phyloP scores from a whole-genome alignment of 2,888 invertebrate genomes.

The Hemistola chrysoprasaria region DNA sequence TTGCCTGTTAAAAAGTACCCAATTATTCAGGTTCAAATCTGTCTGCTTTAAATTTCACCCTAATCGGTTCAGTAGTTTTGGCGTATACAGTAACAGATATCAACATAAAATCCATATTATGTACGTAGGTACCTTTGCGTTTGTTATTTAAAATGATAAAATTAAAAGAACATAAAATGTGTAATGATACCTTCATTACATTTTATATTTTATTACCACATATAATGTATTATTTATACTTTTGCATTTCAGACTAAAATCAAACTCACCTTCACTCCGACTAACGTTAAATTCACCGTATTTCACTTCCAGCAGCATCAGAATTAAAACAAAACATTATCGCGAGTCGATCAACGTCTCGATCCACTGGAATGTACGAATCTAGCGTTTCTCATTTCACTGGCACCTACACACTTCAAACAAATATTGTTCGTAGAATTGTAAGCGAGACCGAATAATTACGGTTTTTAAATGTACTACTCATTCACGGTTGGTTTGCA shows the following conservation, averaged over 20 bases:
- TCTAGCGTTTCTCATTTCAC: slow-evolving; percentile 36
- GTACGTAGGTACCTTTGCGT: no score
- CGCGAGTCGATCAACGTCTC: slow-evolving; percentile 54
- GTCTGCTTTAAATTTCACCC: no score
- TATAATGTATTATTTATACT: no score
- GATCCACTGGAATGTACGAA: slow-evolving; percentile 54
- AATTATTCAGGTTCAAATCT: no score
- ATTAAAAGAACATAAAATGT: no score
- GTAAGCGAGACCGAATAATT: slow-evolving; percentile 38
- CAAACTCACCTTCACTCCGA: slow-evolving; percentile 23
- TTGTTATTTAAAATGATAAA: no score
- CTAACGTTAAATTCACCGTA: slow-evolving; percentile 36
- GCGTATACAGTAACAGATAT: no score
- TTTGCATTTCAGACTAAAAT: slow-evolving; percentile 5
- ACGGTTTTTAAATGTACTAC: slow-evolving; percentile 43
- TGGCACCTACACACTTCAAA: slow-evolving; percentile 25
- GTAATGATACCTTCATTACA: no score
- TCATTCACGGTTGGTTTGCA: slow-evolving; percentile 61
- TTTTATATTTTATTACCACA: no score
- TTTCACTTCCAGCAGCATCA: slow-evolving; percentile 44
- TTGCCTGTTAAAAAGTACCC: no score
- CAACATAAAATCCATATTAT: no score
- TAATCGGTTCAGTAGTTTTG: no score
- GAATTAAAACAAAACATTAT: slow-evolving; percentile 60
- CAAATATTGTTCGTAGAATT: slow-evolving; percentile 42